Base-by-base conservation (phyloP, 2,797 vertebrate genomes). In the Ispidina picta region DNA sequence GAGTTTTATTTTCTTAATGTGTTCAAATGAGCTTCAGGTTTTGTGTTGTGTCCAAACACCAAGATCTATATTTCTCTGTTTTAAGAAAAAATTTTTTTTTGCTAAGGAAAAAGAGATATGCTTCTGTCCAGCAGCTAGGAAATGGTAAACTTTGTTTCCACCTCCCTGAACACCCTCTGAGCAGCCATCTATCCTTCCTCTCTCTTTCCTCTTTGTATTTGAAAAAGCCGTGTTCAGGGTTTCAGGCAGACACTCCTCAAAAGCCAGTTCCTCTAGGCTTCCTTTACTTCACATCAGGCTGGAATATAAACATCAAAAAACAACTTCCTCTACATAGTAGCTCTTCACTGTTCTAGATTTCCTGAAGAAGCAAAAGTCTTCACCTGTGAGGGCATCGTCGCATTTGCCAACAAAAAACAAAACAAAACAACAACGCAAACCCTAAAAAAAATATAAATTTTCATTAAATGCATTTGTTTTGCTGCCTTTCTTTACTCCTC, bases 81-180 rank as follows among this genome's bases (percentile, higher is more conserved):
- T 81, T 72, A 60, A 90, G 6, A 79, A 92, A 93, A 86, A n/a
- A n/a, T n/a, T n/a, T n/a, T 49, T 91, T 88, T 88, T 46, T 73
- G 35, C 10, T 71, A 19, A 48, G 56, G 55, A 74, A 29, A 88
- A 87, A 94, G 11, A 90, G 23, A 68, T 43, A 5, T 54, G 49
- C 86, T 86, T 86, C 77, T 79, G 26, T 75, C 43, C 9, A 5
- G 69, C 84, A 78, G 14, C 31, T 80, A 79, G n/a, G 10, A 71
- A 83, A 71, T 19, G 14, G 26, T 29, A n/a, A 90, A 77, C 31
- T 78, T 49, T 44, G 22, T 43, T 90, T 88, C 49, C n/a, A 49
- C 4, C 41, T 81, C 64, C 60, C 54, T 58, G 39, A 60, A 46
- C 17, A 59, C 60, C 31, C 54, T 75, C 52, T 86, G 20, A 90